phyloP scores from a whole-genome alignment of 2,888 invertebrate species.

The Eilema depressum region DNA sequence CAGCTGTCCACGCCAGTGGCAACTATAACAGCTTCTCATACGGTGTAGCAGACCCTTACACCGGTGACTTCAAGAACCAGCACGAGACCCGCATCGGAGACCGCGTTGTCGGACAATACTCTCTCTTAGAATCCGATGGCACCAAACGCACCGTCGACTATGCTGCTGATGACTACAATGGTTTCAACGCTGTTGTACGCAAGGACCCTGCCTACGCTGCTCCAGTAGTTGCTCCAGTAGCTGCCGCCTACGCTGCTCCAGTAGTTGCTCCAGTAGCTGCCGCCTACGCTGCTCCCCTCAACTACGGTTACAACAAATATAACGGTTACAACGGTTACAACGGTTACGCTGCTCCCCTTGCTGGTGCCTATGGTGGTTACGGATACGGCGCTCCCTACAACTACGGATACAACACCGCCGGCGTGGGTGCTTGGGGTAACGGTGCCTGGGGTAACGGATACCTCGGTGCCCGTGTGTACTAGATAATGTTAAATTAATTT shows the following conservation, averaged over 20 bases:
- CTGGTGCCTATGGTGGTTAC: constrained; percentile 40
- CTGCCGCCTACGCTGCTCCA: constrained; percentile 59
- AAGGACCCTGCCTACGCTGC: constrained; percentile 74
- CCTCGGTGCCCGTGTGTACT: neutral
- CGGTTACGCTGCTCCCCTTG: constrained; percentile 14
- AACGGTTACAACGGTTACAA: constrained; percentile 13
- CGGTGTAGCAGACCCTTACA: constrained; percentile 80
- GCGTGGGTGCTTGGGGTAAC: neutral
- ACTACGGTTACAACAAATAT: constrained; percentile 40
- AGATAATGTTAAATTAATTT: constrained; percentile 22
- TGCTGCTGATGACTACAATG: constrained; percentile 82
- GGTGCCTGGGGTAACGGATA: too few species aligned
- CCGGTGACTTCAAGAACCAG: constrained; percentile 83
- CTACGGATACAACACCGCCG: too few species aligned
- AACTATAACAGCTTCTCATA: constrained; percentile 77
- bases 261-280: constrained; percentile 54
- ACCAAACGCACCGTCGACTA: constrained; percentile 88
- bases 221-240: constrained; percentile 55
- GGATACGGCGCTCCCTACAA: constrained; percentile 2
- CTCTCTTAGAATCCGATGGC: constrained; percentile 87
- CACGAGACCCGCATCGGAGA: constrained; percentile 88
- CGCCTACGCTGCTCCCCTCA: constrained; percentile 63
- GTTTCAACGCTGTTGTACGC: constrained; percentile 86
- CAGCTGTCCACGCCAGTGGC: constrained; percentile 66
- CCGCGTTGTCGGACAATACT: constrained; percentile 85